Evolutionary conservation across 2,113 vertebrate species (phyloP).

Genomic region (Ceyx cyanopectus): DNA sequence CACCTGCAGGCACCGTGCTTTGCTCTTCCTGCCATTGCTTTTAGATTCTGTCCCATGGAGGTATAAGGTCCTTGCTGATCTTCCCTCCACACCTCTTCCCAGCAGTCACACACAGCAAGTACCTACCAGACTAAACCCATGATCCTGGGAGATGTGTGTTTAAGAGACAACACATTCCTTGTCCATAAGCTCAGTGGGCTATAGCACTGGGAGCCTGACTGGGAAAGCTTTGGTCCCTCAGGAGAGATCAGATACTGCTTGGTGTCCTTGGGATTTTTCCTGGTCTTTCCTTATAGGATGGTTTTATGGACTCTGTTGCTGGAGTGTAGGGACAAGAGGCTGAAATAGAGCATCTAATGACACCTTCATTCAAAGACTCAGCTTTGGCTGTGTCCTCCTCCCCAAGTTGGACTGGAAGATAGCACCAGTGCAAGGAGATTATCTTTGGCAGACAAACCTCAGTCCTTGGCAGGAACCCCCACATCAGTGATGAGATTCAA

Average conservation of each 20-base stretch:
- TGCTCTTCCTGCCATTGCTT: background rate
- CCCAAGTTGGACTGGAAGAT: background rate
- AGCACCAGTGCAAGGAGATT: background rate
- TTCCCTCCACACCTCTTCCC: background rate
- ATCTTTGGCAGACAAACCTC: background rate
- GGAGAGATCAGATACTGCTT: background rate
- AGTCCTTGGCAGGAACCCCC: background rate
- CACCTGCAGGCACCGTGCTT: background rate
- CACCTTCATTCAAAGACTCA: background rate
- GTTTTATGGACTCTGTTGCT: background rate
- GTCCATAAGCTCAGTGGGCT: rapidly evolving
- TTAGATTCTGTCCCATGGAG: background rate
- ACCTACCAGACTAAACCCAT: background rate
- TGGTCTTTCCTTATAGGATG: background rate
- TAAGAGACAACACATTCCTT: background rate
- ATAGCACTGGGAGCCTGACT: background rate
- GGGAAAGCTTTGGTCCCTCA: background rate
- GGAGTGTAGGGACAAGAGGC: background rate
- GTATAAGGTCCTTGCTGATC: background rate
- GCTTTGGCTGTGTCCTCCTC: background rate
- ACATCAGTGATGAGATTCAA: background rate
- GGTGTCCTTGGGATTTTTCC: conserved; percentile 19
- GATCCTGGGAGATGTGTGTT: background rate
- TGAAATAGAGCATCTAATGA: background rate
- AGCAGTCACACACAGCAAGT: background rate